A percentile compares a stretch with the other conserved stretches of the same genome.
These are phyloP conservation scores for Apoderus coryli DNA, from an alignment of 2,888 invertebrate genomes.

Conservation along the genomic window DNA sequence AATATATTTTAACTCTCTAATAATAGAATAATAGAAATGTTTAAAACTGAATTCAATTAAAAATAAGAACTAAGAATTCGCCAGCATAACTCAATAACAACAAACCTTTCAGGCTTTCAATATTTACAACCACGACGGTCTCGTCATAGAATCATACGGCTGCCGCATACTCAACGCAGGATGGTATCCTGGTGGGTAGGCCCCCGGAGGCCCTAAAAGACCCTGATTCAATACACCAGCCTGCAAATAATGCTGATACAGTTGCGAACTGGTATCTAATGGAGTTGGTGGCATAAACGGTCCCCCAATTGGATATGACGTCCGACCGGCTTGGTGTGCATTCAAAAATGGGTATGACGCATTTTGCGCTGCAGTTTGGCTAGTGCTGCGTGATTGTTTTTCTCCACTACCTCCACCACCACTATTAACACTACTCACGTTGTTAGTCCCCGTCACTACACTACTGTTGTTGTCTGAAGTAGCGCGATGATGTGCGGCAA, in stretches of 20 bases:
- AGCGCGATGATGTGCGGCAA: slow-evolving; percentile 28
- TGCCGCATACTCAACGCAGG: slow-evolving; percentile 50
- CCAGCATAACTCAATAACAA: too few species aligned
- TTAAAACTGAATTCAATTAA: too few species aligned
- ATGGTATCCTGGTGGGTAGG: slow-evolving; percentile 50
- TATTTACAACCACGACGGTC: slow-evolving; percentile 51
- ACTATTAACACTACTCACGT: too few species aligned
- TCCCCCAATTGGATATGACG: too few species aligned
- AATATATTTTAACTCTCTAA: too few species aligned
- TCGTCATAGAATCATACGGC: slow-evolving; percentile 55
- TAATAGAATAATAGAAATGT: too few species aligned
- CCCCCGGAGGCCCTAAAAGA: slow-evolving; percentile 28
- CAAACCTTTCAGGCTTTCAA: too few species aligned
- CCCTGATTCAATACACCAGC: slow-evolving; percentile 38
- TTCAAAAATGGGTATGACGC: too few species aligned
- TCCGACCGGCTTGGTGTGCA: too few species aligned
- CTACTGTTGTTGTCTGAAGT: neutral
- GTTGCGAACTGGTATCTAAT: slow-evolving; percentile 47
- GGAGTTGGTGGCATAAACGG: slow-evolving; percentile 39
- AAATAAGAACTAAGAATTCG: too few species aligned
- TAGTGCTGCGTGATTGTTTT: slow-evolving; percentile 15
- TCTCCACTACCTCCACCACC: too few species aligned
- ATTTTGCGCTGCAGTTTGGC: too few species aligned
- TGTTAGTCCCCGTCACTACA: neutral
- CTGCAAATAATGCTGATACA: slow-evolving; percentile 60